phyloP scores from a whole-genome alignment of 2,888 invertebrate genomes.

The Philereme vetulata region DNA sequence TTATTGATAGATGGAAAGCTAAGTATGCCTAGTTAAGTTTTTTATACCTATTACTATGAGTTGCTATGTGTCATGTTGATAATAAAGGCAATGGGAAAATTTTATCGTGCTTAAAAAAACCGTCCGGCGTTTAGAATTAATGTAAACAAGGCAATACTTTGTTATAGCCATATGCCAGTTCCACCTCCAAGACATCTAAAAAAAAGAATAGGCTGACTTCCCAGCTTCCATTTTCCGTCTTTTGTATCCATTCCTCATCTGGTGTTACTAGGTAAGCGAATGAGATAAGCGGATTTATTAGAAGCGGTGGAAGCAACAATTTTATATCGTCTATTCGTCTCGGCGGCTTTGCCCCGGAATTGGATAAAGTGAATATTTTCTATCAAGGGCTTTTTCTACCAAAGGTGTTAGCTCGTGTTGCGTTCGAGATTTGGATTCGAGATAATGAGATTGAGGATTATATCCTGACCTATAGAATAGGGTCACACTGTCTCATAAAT shows the following conservation, averaged over 20 bases:
- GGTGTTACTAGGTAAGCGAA: conserved; percentile 26
- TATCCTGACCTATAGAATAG: too few species aligned
- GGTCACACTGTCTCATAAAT: too few species aligned
- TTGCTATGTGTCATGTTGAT: too few species aligned
- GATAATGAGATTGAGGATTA: background rate
- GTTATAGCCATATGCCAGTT: too few species aligned
- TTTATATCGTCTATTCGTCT: conserved; percentile 53
- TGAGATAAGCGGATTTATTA: conserved; percentile 61
- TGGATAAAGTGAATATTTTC: conserved; percentile 59
- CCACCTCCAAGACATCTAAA: too few species aligned
- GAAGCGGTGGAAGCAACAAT: conserved; percentile 52
- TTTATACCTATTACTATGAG: too few species aligned
- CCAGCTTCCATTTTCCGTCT: background rate
- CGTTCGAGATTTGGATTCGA: conserved; percentile 20
- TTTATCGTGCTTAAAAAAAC: too few species aligned
- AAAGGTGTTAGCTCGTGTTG: conserved; percentile 18
- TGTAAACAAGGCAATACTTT: too few species aligned
- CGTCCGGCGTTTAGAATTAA: too few species aligned
- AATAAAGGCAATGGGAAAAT: too few species aligned
- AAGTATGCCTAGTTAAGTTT: too few species aligned
- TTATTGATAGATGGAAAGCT: too few species aligned
- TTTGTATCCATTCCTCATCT: background rate
- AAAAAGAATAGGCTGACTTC: background rate
- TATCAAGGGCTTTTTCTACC: conserved; percentile 31
- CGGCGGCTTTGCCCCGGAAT: conserved; percentile 49